Base-by-base conservation (phyloP, 2,797 vertebrate genomes). In the Phylloscopus collybita region DNA sequence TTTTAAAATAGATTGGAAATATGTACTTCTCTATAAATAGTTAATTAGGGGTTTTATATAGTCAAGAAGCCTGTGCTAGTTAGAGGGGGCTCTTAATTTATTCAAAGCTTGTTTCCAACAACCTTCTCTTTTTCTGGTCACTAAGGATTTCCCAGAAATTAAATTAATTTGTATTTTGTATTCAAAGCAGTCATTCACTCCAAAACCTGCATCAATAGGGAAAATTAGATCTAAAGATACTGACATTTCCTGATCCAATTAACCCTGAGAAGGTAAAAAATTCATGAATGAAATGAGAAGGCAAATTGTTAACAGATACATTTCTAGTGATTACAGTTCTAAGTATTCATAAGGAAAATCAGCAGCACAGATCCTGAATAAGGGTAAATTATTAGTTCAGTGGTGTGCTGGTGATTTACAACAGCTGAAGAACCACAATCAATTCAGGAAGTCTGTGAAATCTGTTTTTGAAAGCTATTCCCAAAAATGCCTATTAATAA, bases 1-100 rank as follows among this genome's bases (percentile, higher is more conserved):
- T 60, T 93, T 95, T 65, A 89, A 97, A 96, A 96, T 91, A 95
- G 92, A 93, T 8, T 85, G 61, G 76, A 94, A 96, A 92, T 45
- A 95, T 5, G 53, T 66, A 85, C 74, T 67, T 93, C 60, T 92
- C 86, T 95, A 94, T 93, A 96, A 95, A 95, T 87, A 96, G 80
- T 90, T 95, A 76, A 95, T 95, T 87, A 85, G 20, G 40, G 74
- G 78, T 23, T 57, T 83, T 14, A 4, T 40, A 78, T 16, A 89
- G 71, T 64, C 74, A 87, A 75, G 42, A 90, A 80, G 27, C 56
- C 38, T 67, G 60, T 65, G 49, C 38, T 67, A 82, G 42, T 90
- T 83, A 13, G 27, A 38, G n/a, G 32, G 11, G 22, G 27, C 23
- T 90, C 61, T 90, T 92, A 76, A 93, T 90, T 75, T 90, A 94